These are phyloP conservation scores for Numenius phaeopus DNA, from an alignment of 2,797 vertebrate species.

Conservation along the genomic window DNA sequence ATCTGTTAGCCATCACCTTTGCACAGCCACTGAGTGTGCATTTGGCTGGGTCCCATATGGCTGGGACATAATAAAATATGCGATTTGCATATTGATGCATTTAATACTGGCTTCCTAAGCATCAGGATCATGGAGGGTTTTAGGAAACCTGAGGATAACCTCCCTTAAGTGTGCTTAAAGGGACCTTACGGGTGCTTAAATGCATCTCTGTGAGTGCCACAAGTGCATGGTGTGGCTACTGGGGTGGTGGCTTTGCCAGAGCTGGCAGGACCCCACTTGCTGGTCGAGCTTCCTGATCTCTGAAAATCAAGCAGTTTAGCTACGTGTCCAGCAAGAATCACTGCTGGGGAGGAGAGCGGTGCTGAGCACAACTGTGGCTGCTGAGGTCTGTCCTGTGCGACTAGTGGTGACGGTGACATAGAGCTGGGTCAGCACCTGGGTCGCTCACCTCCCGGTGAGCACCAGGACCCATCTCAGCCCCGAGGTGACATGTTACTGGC, in stretches of 20 bases:
- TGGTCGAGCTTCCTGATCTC: neutral
- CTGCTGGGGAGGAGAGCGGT: neutral
- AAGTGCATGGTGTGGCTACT: neutral
- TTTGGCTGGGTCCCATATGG: neutral
- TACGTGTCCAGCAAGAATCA: too few relatives aligned
- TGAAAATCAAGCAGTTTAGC: neutral
- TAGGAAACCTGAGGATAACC: neutral
- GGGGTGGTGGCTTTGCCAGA: neutral
- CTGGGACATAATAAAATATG: neutral
- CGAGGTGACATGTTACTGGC: fast-evolving
- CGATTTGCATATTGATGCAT: neutral
- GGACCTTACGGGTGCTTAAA: neutral
- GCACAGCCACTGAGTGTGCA: fast-evolving
- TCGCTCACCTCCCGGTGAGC: neutral
- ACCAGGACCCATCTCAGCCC: neutral
- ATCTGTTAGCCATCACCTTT: neutral
- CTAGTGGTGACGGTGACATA: neutral
- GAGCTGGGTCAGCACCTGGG: neutral
- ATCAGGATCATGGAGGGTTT: neutral
- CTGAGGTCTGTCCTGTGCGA: neutral
- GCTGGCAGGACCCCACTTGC: neutral
- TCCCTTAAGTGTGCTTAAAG: neutral
- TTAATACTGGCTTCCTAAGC: neutral
- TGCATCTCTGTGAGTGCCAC: neutral
- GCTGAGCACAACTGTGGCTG: neutral